A percentile compares a stretch with the other conserved stretches of the same genome.
phyloP scores from a whole-genome alignment of 2,113 vertebrate genomes.

The Sinocyclocheilus anophthalmus region DNA sequence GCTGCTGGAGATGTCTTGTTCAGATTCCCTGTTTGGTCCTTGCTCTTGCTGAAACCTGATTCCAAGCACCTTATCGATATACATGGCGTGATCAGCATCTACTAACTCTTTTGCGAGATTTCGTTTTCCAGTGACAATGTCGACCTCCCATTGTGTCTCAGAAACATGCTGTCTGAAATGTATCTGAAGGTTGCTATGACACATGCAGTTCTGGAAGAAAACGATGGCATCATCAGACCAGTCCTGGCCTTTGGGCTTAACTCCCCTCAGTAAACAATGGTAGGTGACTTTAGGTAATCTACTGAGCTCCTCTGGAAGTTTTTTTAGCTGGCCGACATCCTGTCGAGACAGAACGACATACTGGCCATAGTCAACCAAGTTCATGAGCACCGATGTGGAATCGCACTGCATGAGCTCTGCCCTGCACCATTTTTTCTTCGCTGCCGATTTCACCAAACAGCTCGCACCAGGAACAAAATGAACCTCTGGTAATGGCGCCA shows the following conservation, averaged over 20 bases:
- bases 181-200: conserved; percentile 74
- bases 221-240: conserved; percentile 80
- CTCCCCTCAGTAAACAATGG: conserved; percentile 75
- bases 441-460: conserved; percentile 77
- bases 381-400: conserved; percentile 65
- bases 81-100: conserved; percentile 67
- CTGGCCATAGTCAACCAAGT: conserved; percentile 82
- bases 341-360: conserved; percentile 65
- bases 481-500: conserved; percentile 69
- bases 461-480: conserved; percentile 69
- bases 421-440: conserved; percentile 79
- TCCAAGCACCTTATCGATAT: conserved; percentile 63
- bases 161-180: conserved; percentile 71
- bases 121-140: conserved; percentile 62
- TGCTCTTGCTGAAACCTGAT: conserved; percentile 60
- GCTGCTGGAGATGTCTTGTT: neutral
- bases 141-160: conserved; percentile 69
- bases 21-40: neutral
- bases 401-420: conserved; percentile 76
- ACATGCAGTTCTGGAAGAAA: conserved; percentile 77
- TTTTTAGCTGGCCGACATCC: conserved; percentile 73
- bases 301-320: conserved; percentile 71
- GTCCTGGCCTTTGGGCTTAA: conserved; percentile 68
- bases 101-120: conserved; percentile 71
- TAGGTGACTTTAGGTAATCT: conserved; percentile 76